Evolutionary conservation across 2,797 vertebrate genomes (phyloP).

Genomic region (Semaprochilodus insignis): DNA sequence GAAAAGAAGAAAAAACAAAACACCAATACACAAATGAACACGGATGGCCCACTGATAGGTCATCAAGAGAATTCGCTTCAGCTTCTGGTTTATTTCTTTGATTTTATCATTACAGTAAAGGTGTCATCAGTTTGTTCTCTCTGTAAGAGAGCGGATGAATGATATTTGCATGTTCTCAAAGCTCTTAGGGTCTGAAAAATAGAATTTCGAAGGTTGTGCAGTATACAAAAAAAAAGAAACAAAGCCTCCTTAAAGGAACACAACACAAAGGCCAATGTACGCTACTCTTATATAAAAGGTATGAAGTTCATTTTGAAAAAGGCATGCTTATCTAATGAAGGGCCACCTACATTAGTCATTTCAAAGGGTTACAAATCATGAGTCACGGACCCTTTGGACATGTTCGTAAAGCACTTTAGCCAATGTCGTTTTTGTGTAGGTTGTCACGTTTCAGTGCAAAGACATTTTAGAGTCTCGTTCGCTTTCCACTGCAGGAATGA

Average conservation of each 20-base stretch:
- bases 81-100: conserved; percentile 73
- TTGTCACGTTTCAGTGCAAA: conserved; percentile 80
- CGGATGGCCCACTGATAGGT: conserved; percentile 66
- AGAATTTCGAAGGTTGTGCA: conserved; percentile 75
- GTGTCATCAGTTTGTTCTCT: conserved; percentile 65
- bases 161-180: conserved; percentile 40
- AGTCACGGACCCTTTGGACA: conserved; percentile 52
- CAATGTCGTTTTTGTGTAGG: conserved; percentile 70
- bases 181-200: conserved; percentile 79
- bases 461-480: conserved; percentile 64
- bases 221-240: conserved; percentile 79
- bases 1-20: conserved; percentile 54
- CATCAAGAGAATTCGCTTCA: conserved; percentile 71
- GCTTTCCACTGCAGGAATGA: conserved; percentile 66
- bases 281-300: conserved; percentile 76
- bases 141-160: conserved; percentile 50
- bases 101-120: conserved; percentile 75
- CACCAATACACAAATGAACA: conserved; percentile 71
- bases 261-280: conserved; percentile 70
- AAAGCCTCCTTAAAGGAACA: conserved; percentile 82
- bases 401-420: conserved; percentile 75
- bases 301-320: conserved; percentile 80
- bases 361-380: conserved; percentile 69
- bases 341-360: conserved; percentile 60
- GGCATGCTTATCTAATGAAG: conserved; percentile 72